Conservation (phyloP, 2,797 vertebrate genomes). For the Capromys pilorides region DNA sequence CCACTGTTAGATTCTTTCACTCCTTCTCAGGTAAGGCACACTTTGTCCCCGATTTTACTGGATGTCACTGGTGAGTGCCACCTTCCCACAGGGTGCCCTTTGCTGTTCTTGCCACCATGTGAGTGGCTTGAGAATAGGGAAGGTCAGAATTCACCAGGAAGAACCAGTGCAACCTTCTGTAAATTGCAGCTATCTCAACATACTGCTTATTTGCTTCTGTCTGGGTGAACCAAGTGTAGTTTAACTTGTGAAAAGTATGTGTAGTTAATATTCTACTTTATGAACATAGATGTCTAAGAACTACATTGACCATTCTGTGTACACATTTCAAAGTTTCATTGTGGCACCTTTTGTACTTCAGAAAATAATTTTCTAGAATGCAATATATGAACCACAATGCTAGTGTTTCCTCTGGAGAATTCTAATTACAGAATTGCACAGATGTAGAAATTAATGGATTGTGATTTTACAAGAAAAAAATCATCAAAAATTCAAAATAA, state of each 20-base stretch:
- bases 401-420: neutral
- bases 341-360: neutral
- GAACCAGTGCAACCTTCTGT: neutral
- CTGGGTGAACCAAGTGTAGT: neutral
- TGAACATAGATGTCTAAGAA: neutral
- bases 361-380: neutral
- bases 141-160: neutral
- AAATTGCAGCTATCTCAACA: neutral
- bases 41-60: neutral
- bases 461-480: neutral
- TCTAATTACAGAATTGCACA: neutral
- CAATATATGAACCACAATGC: neutral
- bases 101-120: neutral
- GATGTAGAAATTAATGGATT: neutral
- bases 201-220: neutral
- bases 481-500: conserved; percentile 35
- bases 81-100: rapidly evolving
- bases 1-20: neutral
- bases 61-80: neutral
- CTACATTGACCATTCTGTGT: neutral
- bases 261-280: neutral
- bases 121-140: rapidly evolving
- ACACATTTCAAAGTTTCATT: neutral
- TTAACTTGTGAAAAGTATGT: neutral
- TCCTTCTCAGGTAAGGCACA: neutral